Base-by-base conservation (phyloP, 1,140 invertebrate genomes). In the Ceratitis capitata region DNA sequence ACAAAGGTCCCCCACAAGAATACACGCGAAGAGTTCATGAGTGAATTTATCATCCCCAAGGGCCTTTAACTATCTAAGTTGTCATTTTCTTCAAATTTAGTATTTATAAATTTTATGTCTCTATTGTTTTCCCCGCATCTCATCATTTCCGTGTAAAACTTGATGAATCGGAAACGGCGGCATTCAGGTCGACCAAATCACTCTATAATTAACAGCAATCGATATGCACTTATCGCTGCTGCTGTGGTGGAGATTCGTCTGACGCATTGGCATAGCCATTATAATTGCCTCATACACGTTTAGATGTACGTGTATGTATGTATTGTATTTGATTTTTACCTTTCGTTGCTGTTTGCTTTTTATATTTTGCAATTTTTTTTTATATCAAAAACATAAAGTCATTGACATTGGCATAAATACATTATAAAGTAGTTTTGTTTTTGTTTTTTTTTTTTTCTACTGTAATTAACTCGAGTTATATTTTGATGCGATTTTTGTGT, bases 361-460 rank as follows among this genome's bases (percentile, higher is more conserved):
- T 49, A 49, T 49, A 49, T 5, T 49, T 3, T 49, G 53, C 5
- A 19, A 19, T 19, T 47, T 39, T 69, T 42, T 42, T 1, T 39
- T 39, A 0, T 9, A 45, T 78, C 45, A 3, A 9, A 45, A 42
- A 12, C 39, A 74, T 49, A 32, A 53, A 78, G 84, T 78, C 85
- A 89, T 88, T 90, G 89, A 87, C 89, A 90, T 90, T 90, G 89
- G 89, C 89, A 90, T 89, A 88, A 89, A 89, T 90, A 87, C 87
- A 90, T 86, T 84, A 84, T 78, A 19, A 78, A 23, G 2, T 45
- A 61, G 4, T 3, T 19, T 14, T 56, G 9, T 5, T 56, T n/a
- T 51, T 6, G 19, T 56, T 56, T 23, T 56, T 23, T 56, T n/a
- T 53, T 9, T 7, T 7, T 56, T n/a, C 32, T 29, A 12, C 4